Conservation (phyloP, 1,140 invertebrate genomes). For the Batillaria attramentaria region DNA sequence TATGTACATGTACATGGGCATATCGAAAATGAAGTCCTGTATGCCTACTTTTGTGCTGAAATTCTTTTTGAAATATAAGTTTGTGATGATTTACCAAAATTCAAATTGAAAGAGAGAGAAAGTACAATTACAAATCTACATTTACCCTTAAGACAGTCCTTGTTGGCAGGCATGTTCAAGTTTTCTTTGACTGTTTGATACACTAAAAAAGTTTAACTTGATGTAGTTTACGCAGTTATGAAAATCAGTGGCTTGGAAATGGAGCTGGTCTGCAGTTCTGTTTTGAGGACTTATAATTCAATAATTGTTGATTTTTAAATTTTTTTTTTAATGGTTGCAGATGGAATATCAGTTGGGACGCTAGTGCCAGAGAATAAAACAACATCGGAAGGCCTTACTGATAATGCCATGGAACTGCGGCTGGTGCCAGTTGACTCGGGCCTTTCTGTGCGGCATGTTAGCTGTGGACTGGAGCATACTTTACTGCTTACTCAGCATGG, state of each 20-base stretch:
- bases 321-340: neutral
- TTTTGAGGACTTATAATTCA: too few species aligned
- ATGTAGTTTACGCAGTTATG: too few species aligned
- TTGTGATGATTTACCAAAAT: neutral
- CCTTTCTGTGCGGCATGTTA: constrained; percentile 13
- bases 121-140: neutral
- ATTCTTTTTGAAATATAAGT: neutral
- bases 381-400: neutral
- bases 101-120: neutral
- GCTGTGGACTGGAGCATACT: constrained; percentile 85
- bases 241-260: neutral
- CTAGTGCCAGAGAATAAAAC: neutral
- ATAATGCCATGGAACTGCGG: neutral
- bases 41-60: neutral
- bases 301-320: too few species aligned
- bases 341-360: constrained; percentile 6
- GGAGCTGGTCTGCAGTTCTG: neutral
- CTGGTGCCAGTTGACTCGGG: constrained; percentile 5
- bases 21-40: neutral
- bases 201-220: neutral
- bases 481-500: constrained; percentile 82
- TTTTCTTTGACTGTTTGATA: neutral
- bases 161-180: too few species aligned
- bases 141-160: neutral
- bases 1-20: neutral